Evolutionary conservation across 2,888 invertebrate species (phyloP), one percentile per base, ranked within the genome.

Genomic region (Punctoribates punctum): DNA sequence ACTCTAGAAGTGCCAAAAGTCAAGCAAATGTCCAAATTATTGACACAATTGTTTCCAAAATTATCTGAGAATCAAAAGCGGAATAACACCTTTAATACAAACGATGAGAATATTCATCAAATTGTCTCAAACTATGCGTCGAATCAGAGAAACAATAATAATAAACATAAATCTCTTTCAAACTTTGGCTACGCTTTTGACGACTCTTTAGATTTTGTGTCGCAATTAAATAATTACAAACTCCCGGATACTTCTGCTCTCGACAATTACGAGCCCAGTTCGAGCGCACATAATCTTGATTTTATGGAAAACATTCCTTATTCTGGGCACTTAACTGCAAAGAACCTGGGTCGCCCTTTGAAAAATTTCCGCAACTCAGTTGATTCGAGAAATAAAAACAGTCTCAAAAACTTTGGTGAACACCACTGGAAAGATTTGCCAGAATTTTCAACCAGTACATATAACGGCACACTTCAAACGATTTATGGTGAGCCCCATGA

Each of bases 1-100:
- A 65, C 1, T n/a, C 17, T 65, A 20, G 65, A 65, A 65, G 65
- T 65, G 65, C 65, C 65, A 65, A 65, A 65, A 38, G 29, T 65
- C 38, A 60, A 27, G 27, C 60, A 60, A 60, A 60, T 60, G 60
- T 60, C 60, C 4, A 9, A 60, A 11, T 11, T 60, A 27, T 60
- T 60, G 23, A 27, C 60, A 23, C 60, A 60, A 60, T 27, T 60
- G 11, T 60, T 60, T 13, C 60, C 60, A 27, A 60, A 11, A n/a
- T 1, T 57, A 6, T 4, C 20, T 8, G 27, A 62, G 27, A 27
- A 27, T 20, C 2, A 15, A 9, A 23, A 20, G 1, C 25, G 17
- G 11, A 62, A 62, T 27, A 20, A 23, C n/a, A n/a, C n/a, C n/a
- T n/a, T n/a, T 20, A 25, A 4, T 29, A 9, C 51, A 51, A 6